These are phyloP conservation scores for Lithophane semibrunnea DNA, from an alignment of 2,888 invertebrate species.

Conservation along the genomic window DNA sequence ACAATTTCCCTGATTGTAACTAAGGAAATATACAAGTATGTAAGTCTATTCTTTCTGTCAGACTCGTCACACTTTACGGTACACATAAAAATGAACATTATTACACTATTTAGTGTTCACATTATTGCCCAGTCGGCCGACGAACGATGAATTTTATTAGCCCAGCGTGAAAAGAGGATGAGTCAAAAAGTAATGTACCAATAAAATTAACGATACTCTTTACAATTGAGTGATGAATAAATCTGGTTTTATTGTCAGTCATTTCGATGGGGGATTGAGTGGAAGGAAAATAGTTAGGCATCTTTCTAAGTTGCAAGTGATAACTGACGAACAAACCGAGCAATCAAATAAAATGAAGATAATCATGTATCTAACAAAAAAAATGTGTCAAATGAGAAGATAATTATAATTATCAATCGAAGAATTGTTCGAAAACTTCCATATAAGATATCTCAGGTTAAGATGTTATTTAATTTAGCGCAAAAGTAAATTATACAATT, in stretches of 20 bases:
- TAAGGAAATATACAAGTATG: not conserved
- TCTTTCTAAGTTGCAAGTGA: not conserved
- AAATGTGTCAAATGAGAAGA: too few species aligned
- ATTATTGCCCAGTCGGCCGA: conserved; percentile 79
- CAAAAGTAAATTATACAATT: too few species aligned
- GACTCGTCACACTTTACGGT: conserved; percentile 60
- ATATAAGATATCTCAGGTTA: too few species aligned
- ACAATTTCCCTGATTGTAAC: not conserved
- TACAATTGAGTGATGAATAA: conserved; percentile 68
- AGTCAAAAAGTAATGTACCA: conserved; percentile 63
- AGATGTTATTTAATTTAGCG: too few species aligned
- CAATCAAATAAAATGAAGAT: too few species aligned
- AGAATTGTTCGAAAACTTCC: too few species aligned
- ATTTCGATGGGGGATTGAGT: conserved; percentile 40
- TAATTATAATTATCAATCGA: too few species aligned
- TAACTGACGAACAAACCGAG: too few species aligned
- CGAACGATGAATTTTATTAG: conserved; percentile 64
- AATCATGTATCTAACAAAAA: too few species aligned
- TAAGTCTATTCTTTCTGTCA: not conserved
- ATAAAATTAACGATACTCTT: conserved; percentile 70
- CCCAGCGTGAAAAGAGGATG: conserved; percentile 51
- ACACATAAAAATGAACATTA: conserved; percentile 80
- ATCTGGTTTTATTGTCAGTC: conserved; percentile 59
- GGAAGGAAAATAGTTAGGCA: conserved; percentile 3
- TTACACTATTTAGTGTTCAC: conserved; percentile 86